Conservation (phyloP, 1,140 invertebrate genomes). For the Diuraphis noxia region DNA sequence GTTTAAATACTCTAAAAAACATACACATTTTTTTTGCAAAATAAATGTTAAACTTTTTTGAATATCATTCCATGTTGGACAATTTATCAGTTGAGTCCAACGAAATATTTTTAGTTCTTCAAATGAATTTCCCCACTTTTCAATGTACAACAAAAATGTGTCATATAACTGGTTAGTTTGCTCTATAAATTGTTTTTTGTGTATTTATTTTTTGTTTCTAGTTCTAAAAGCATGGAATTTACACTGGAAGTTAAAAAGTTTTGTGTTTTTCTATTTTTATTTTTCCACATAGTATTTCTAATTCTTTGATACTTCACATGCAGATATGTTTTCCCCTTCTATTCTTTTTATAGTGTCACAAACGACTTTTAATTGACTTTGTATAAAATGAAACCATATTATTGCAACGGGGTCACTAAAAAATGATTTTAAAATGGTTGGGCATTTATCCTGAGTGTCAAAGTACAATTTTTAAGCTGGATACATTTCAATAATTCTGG, state of each 20-base stretch:
- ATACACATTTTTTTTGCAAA: too few relatives aligned
- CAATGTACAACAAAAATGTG: constrained; percentile 4
- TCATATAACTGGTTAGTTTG: neutral
- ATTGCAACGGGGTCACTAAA: neutral
- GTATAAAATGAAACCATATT: neutral
- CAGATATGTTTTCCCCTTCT: neutral
- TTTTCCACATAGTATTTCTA: neutral
- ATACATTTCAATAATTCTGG: too few relatives aligned
- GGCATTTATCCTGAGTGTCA: too few relatives aligned
- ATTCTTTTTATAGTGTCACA: neutral
- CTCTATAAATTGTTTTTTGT: neutral
- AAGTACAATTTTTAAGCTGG: too few relatives aligned
- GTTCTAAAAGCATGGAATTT: neutral
- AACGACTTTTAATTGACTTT: constrained; percentile 13
- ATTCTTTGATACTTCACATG: neutral
- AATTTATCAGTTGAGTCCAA: too few relatives aligned
- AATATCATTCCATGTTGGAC: too few relatives aligned
- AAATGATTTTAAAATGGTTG: too few relatives aligned
- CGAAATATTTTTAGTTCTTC: constrained; percentile 1
- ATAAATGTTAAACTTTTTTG: too few relatives aligned
- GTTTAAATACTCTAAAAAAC: neutral
- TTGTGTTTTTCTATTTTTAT: constrained; percentile 6
- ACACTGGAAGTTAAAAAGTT: constrained; percentile 19
- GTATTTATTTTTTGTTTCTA: constrained; percentile 8
- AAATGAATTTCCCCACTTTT: neutral